Percentiles rank a stretch among this genome's conserved stretches.
Conservation (phyloP, 2,888 invertebrate species). For the Patella pellucida region DNA sequence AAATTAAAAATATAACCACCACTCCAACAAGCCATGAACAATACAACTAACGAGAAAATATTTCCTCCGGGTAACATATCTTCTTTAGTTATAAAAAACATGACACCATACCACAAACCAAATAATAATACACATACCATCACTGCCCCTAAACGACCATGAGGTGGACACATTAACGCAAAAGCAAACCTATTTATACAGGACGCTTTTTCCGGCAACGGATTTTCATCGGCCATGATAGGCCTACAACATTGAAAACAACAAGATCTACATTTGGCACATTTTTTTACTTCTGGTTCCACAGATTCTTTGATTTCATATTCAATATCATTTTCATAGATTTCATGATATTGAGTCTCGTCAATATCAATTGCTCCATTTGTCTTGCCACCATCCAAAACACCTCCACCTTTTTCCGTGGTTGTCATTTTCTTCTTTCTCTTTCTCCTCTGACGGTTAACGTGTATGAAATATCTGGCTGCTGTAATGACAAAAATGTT, state of each 20-base stretch:
- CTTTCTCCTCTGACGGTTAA: neutral
- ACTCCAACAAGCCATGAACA: slow-evolving; percentile 58
- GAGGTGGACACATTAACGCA: slow-evolving; percentile 66
- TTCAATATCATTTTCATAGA: slow-evolving; percentile 18
- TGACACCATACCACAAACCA: slow-evolving; percentile 48
- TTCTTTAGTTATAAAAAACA: slow-evolving; percentile 53
- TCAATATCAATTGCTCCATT: neutral
- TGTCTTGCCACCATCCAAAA: neutral
- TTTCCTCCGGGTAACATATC: slow-evolving; percentile 64
- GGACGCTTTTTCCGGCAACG: slow-evolving; percentile 46
- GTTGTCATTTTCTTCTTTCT: neutral
- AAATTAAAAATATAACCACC: slow-evolving; percentile 59
- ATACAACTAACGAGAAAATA: slow-evolving; percentile 61
- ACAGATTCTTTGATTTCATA: slow-evolving; percentile 18
- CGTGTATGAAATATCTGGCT: neutral
- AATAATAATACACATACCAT: slow-evolving; percentile 50
- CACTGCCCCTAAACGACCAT: slow-evolving; percentile 71
- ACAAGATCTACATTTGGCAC: slow-evolving; percentile 34
- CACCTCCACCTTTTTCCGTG: neutral
- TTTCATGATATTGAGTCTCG: neutral
- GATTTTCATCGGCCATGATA: slow-evolving; percentile 50
- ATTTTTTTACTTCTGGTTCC: slow-evolving; percentile 27
- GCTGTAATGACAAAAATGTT: neutral
- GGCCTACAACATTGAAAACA: slow-evolving; percentile 44
- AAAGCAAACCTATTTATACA: slow-evolving; percentile 44